Evolutionary conservation across 2,113 vertebrate species (phyloP), one percentile per base, ranked within the genome.

Genomic region (Neodontobutis hainanensis): DNA sequence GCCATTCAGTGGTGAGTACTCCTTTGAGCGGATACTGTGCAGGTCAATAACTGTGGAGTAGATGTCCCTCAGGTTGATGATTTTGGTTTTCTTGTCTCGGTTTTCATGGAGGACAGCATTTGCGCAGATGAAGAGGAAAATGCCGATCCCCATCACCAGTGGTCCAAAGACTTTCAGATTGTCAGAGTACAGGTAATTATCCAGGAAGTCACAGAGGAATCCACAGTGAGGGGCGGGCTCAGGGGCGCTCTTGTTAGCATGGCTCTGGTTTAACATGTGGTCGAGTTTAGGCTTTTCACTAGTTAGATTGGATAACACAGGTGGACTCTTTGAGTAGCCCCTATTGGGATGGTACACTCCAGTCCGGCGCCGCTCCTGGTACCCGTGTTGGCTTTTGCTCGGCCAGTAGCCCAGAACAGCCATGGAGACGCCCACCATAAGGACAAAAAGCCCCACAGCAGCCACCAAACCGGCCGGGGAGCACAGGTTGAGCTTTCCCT

Each of bases 91-190:
- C 87, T 95, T 96, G 92, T 99, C 97, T 0, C 97, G 92, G 84
- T 99, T 98, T 83, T 99, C 97, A 0, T 99, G 97, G 63, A 99
- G 91, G 51, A 99, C 97, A 0, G 97, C 97, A 7, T 99, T 99
- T 88, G 97, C 97, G 4, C 97, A 99, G 82, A 99, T 99, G 85
- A 99, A 99, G 42, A 99, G 95, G 85, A 99, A 99, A 89, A 99
- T 99, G 69, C 97, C 97, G 0, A 99, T 96, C 12, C 97, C 97
- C 97, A 99, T 99, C 85, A 97, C 96, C 67, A 99, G 92, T 4
- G 97, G 97, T 3, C 97, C 97, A 1, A 97, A 93, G 71, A 99
- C 96, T 80, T 98, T 98, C 61, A 99, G 94, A 82, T 97, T 96
- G 91, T 99, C 97, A 0, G 97, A 99, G 85, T 99, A 94, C 87